These are phyloP conservation scores for Myiozetetes cayanensis DNA, from an alignment of 2,113 vertebrate genomes.

Conservation along the genomic window DNA sequence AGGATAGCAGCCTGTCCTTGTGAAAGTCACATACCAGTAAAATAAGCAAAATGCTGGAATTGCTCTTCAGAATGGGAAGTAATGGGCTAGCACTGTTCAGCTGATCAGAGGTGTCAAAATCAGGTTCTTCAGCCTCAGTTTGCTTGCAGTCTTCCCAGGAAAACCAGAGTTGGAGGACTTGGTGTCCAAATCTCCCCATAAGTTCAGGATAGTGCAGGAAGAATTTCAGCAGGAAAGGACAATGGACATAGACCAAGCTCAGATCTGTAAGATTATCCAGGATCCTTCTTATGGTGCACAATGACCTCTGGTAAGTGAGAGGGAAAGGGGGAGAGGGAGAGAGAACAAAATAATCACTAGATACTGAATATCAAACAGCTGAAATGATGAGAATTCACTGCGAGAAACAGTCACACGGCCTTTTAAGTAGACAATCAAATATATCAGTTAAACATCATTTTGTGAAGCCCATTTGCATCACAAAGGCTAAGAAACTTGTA, in stretches of 20 bases:
- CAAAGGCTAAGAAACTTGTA: conserved; percentile 24
- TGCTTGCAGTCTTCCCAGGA: conserved; percentile 61
- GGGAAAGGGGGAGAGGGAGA: not conserved
- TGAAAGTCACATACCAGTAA: conserved; percentile 81
- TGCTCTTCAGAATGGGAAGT: conserved; percentile 77
- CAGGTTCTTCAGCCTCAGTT: conserved; percentile 9
- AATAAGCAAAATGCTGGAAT: conserved; percentile 77
- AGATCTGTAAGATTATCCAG: conserved; percentile 75
- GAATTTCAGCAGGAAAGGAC: conserved; percentile 83
- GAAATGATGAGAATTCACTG: not conserved
- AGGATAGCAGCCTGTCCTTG: not conserved
- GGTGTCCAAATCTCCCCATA: conserved; percentile 80
- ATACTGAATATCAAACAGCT: not conserved
- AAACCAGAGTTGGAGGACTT: conserved; percentile 84
- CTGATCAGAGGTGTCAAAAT: not conserved
- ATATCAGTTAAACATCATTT: conserved; percentile 1
- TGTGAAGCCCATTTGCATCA: conserved; percentile 47
- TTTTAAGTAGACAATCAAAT: conserved; percentile 37
- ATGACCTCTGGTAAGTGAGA: conserved; percentile 65
- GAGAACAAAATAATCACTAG: conserved; percentile 6
- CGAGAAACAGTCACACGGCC: not conserved
- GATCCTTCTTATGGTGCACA: conserved; percentile 79
- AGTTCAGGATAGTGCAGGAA: conserved; percentile 84
- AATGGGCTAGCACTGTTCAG: conserved; percentile 59
- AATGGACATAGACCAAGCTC: conserved; percentile 80